These are phyloP conservation scores for Tangara arthus DNA, from an alignment of 2,797 vertebrate species.

Conservation along the genomic window DNA sequence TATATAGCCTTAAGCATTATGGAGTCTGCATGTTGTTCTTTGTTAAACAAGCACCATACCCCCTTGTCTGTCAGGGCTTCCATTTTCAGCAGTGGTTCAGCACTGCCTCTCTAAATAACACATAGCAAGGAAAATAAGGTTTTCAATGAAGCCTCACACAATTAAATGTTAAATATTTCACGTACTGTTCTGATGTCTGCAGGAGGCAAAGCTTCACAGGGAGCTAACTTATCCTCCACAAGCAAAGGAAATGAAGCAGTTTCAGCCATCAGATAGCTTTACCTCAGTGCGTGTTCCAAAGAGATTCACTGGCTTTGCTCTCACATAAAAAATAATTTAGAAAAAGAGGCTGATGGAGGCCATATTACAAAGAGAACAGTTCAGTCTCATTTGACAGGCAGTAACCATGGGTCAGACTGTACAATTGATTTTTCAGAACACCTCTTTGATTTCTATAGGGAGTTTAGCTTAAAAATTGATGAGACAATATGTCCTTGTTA, in stretches of 20 bases:
- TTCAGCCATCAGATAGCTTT: slow-evolving; percentile 22
- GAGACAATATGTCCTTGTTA: neutral
- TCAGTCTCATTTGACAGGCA: neutral
- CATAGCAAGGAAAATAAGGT: slow-evolving; percentile 46
- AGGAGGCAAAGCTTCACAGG: slow-evolving; percentile 31
- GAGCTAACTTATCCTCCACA: slow-evolving; percentile 10
- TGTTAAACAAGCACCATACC: slow-evolving; percentile 54
- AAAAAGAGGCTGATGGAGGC: no score
- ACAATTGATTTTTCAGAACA: neutral
- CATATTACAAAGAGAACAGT: neutral
- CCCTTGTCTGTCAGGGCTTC: slow-evolving; percentile 31
- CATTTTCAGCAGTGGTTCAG: slow-evolving; percentile 22
- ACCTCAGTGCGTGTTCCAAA: neutral
- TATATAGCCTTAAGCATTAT: slow-evolving; percentile 38
- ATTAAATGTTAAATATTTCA: slow-evolving; percentile 67
- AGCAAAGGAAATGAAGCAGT: slow-evolving; percentile 28
- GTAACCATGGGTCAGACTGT: neutral
- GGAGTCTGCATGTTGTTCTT: slow-evolving; percentile 48
- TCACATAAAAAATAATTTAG: neutral
- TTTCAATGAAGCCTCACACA: slow-evolving; percentile 48
- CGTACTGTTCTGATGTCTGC: slow-evolving; percentile 28
- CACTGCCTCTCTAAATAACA: slow-evolving; percentile 15
- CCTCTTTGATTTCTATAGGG: neutral
- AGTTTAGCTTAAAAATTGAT: slow-evolving; percentile 16
- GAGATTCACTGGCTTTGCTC: neutral